Percentiles rank a stretch among this genome's conserved stretches.
These are phyloP conservation scores for Plectus sambesii DNA, from an alignment of 1,140 invertebrate species.

Conservation along the genomic window DNA sequence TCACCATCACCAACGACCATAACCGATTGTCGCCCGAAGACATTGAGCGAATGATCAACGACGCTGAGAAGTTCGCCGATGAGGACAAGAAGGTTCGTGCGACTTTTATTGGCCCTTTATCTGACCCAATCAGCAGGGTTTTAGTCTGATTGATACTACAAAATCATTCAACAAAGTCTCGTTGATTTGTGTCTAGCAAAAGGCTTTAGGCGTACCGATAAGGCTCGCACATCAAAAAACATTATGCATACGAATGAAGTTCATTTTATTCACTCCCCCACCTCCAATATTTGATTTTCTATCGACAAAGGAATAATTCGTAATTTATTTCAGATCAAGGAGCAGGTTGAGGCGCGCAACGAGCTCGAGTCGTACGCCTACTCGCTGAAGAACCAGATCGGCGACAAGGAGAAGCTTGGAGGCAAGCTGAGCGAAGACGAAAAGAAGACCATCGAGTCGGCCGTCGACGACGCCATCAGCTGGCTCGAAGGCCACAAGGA, in stretches of 20 bases:
- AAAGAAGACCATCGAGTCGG: constrained; percentile 83
- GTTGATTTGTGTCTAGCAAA: too few species aligned
- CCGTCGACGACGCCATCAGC: constrained; percentile 90
- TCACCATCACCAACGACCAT: constrained; percentile 96
- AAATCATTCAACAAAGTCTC: too few species aligned
- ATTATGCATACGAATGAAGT: too few species aligned
- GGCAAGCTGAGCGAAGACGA: constrained; percentile 78
- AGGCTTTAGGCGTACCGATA: too few species aligned
- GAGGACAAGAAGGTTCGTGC: constrained; percentile 95
- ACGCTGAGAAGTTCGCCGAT: constrained; percentile 94
- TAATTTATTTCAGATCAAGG: too few species aligned
- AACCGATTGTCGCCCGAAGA: constrained; percentile 91
- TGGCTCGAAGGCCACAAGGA: constrained; percentile 95
- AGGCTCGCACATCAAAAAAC: too few species aligned
- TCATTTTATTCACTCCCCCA: too few species aligned
- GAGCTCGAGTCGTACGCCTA: constrained; percentile 95
- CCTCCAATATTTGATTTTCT: too few species aligned
- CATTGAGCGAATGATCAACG: constrained; percentile 96
- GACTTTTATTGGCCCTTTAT: too few species aligned
- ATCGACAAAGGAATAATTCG: too few species aligned
- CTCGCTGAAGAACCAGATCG: constrained; percentile 90
- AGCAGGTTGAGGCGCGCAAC: constrained; percentile 78
- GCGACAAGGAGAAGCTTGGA: constrained; percentile 94
- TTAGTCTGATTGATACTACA: too few species aligned
- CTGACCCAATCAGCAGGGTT: too few species aligned